Conservation (phyloP, 2,797 vertebrate species). For the Luscinia megarhynchos region DNA sequence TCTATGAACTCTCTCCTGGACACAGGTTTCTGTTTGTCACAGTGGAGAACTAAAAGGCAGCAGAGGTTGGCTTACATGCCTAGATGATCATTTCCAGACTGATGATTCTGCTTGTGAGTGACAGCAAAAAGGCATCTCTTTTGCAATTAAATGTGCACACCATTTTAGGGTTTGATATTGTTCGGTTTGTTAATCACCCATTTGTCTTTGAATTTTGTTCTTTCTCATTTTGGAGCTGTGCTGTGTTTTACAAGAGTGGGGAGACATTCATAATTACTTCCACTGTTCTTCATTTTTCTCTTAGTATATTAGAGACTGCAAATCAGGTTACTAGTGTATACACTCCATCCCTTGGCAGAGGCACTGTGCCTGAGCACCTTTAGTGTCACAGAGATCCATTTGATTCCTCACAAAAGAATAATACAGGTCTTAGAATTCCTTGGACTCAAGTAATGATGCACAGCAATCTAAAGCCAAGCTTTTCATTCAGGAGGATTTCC, state of each 20-base stretch:
- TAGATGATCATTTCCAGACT: not conserved
- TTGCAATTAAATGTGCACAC: not conserved
- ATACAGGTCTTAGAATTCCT: not conserved
- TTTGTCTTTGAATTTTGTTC: not conserved
- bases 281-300: not conserved
- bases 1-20: not conserved
- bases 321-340: not conserved
- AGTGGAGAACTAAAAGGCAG: not conserved
- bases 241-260: not conserved
- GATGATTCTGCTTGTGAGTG: not conserved
- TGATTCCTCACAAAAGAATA: not conserved
- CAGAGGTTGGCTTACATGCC: not conserved
- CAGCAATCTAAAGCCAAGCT: not conserved
- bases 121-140: not conserved
- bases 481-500: not conserved
- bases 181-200: fast-evolving
- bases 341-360: not conserved
- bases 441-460: not conserved
- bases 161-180: not conserved
- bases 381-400: not conserved
- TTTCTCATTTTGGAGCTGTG: not conserved
- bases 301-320: not conserved
- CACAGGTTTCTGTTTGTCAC: not conserved
- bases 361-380: not conserved
- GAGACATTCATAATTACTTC: not conserved